These are phyloP conservation scores for Mimachlamys varia DNA, from an alignment of 2,888 invertebrate genomes.

Conservation along the genomic window DNA sequence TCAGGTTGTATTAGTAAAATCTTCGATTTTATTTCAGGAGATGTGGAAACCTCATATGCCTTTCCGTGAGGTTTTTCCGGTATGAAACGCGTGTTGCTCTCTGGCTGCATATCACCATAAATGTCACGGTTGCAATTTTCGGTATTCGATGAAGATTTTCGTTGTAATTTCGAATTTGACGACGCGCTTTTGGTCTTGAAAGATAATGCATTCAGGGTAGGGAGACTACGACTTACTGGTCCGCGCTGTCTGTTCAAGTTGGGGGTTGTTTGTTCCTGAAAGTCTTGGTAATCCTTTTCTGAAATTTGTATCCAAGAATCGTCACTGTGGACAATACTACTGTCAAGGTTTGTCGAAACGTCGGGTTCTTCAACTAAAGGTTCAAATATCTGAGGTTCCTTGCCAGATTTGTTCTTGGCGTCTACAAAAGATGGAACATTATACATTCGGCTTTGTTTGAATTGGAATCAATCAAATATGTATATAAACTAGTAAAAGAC, in stretches of 20 bases:
- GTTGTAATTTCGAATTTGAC: background rate
- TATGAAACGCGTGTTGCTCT: background rate
- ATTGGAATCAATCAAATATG: too few relatives aligned
- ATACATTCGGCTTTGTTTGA: background rate
- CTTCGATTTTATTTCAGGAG: background rate
- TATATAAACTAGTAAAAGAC: too few relatives aligned
- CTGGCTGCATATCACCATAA: background rate
- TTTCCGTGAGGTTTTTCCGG: background rate
- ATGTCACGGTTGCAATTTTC: background rate
- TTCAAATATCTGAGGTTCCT: background rate
- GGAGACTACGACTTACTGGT: background rate
- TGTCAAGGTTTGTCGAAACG: background rate
- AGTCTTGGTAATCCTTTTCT: slow-evolving; percentile 4
- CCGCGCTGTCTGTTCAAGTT: background rate
- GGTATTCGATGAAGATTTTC: background rate
- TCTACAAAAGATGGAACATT: background rate
- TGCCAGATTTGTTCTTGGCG: background rate
- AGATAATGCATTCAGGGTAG: background rate
- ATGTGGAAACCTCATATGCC: background rate
- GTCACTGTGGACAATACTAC: slow-evolving; percentile 1
- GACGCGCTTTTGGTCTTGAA: background rate
- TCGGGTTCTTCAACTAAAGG: background rate
- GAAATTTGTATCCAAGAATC: slow-evolving; percentile 1
- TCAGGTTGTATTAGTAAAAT: background rate
- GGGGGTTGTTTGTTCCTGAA: background rate